Base-by-base conservation (phyloP, 1,140 invertebrate species). In the Tetramorium parvispinum region DNA sequence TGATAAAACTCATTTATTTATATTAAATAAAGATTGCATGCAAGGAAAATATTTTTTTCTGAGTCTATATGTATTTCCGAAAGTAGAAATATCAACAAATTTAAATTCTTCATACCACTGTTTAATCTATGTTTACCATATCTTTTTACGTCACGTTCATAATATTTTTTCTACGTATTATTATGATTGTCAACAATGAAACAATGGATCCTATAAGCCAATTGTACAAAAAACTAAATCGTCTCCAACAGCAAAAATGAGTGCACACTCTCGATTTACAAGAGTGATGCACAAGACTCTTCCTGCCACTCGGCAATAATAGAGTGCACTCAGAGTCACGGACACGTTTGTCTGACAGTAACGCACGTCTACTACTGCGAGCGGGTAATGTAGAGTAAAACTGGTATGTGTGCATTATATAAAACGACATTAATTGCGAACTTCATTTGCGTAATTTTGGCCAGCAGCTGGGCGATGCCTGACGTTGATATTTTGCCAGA, bases 281-380 rank as follows among this genome's bases (percentile, higher is more conserved):
- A n/a, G 53, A 53, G n/a, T 59, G 53, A 75, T 24, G 27, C 3
- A 37, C 13, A 55, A 46, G 24, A 59, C 24, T 49, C 40, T 40
- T 73, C 51, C 24, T 18, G 51, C 27, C 68, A 75, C 40, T 73
- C n/a, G 24, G n/a, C 53, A 49, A 59, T 73, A 73, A 83, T 83
- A 8, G 55, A 75, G 79, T 37, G 40, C 40, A 83, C 68, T 83
- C 40, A 46, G 59, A 83, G 79, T 83, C 79, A 83, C 24, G 13
- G 10, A 83, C 79, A 83, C n/a, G 40, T 83, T 49, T 83, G 68
- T 59, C 68, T 83, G 79, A 73, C 66, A 73, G 24, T 73, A 73
- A 71, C 68, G 43, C 16, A 68, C 53, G 11, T 73, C 51, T 70
- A 57, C 53, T 43, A 43, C 49, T 53, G 53, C 51, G 37, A 32